Evolutionary conservation across 2,888 invertebrate genomes (phyloP).

Genomic region (Pyrocoelia pectoralis): DNA sequence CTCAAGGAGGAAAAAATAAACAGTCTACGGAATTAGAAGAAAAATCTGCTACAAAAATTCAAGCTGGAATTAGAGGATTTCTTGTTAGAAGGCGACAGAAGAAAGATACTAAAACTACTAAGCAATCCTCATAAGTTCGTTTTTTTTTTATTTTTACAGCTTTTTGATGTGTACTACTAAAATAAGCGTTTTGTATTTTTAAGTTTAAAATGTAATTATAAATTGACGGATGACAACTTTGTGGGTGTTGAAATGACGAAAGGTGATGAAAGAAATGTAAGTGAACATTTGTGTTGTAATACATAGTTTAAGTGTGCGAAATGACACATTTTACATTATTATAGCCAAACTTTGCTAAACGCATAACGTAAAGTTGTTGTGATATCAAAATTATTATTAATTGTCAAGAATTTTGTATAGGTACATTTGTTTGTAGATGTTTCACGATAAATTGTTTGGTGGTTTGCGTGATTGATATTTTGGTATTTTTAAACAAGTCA

Average conservation of each 20-base stretch:
- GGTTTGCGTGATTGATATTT: no score
- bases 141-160: conserved; percentile 8
- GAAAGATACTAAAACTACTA: conserved; percentile 42
- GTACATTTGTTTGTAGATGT: no score
- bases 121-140: background rate
- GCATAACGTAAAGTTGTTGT: no score
- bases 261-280: background rate
- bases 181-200: conserved; percentile 6
- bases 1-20: conserved; percentile 25
- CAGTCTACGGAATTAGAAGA: conserved; percentile 50
- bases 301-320: background rate
- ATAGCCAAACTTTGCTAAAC: no score
- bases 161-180: conserved; percentile 4
- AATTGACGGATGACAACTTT: background rate
- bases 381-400: no score
- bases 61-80: conserved; percentile 65
- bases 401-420: no score
- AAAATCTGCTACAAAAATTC: conserved; percentile 64
- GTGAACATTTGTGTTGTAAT: background rate
- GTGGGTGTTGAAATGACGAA: background rate
- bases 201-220: background rate
- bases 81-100: conserved; percentile 63
- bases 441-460: no score
- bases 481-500: background rate
- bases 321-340: background rate